Evolutionary conservation across 2,888 invertebrate genomes (phyloP).

Genomic region (Drosophila mimica): DNA sequence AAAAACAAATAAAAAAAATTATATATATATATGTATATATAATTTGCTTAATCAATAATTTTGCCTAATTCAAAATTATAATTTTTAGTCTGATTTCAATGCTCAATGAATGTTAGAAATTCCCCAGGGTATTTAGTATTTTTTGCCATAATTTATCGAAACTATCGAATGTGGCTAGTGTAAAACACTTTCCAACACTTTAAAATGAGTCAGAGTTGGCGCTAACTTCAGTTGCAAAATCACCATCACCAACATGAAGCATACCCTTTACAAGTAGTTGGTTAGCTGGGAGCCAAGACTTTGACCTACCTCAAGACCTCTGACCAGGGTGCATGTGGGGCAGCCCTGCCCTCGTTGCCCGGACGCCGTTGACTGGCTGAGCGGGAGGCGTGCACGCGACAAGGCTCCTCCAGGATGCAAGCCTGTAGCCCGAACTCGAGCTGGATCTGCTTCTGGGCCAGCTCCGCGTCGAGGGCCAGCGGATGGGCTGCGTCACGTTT

Average conservation of each 20-base stretch:
- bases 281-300: background rate
- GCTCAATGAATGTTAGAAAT: background rate
- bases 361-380: constrained; percentile 70
- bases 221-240: background rate
- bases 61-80: background rate
- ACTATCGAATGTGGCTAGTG: background rate
- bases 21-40: no score
- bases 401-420: constrained; percentile 92
- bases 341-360: constrained; percentile 39
- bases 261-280: background rate
- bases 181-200: background rate
- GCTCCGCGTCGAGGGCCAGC: constrained; percentile 87
- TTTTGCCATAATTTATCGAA: background rate
- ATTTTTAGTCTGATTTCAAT: background rate
- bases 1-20: no score
- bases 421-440: constrained; percentile 91
- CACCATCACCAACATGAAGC: constrained; percentile 6
- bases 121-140: background rate
- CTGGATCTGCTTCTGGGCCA: constrained; percentile 92
- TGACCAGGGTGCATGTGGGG: constrained; percentile 65
- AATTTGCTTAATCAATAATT: no score
- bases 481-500: constrained; percentile 86
- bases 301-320: constrained; percentile 90
- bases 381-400: constrained; percentile 86
- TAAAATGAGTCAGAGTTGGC: background rate